phyloP scores from a whole-genome alignment of 1,140 invertebrate genomes.

The Alviniconcha marisindica region DNA sequence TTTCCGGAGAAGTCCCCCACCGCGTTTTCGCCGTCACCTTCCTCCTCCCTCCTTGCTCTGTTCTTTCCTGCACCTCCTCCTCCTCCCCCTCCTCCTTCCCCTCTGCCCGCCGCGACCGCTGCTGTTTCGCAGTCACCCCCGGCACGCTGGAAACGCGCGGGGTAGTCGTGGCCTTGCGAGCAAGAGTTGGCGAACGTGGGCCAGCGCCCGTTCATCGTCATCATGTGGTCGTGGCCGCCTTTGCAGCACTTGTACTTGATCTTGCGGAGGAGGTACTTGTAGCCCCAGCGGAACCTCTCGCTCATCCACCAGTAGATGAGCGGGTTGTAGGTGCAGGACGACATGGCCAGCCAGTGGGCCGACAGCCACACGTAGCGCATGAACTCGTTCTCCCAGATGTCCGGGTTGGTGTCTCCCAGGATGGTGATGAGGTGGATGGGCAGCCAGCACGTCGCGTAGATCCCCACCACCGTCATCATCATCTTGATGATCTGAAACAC shows the following conservation, averaged over 20 bases:
- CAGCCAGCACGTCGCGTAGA: slow-evolving; percentile 90
- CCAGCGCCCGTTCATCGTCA: slow-evolving; percentile 20
- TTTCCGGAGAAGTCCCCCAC: background rate
- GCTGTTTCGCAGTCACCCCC: background rate
- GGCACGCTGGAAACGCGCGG: background rate
- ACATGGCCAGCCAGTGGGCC: slow-evolving; percentile 90
- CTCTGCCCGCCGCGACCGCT: background rate
- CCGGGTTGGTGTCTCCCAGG: slow-evolving; percentile 66
- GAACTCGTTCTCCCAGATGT: slow-evolving; percentile 74
- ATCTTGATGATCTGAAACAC: slow-evolving; percentile 88
- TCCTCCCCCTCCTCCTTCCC: background rate
- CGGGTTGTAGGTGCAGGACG: slow-evolving; percentile 92
- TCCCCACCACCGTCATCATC: slow-evolving; percentile 91
- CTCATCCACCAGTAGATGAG: slow-evolving; percentile 96
- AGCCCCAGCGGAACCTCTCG: slow-evolving; percentile 82
- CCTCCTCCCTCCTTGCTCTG: background rate
- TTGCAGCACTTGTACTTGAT: slow-evolving; percentile 30
- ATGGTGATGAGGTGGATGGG: slow-evolving; percentile 84
- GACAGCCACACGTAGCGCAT: slow-evolving; percentile 56
- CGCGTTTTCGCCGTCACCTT: background rate
- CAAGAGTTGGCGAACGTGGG: background rate
- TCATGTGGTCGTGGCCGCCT: slow-evolving; percentile 5
- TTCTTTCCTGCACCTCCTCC: background rate
- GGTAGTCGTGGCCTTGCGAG: slow-evolving; percentile 8
- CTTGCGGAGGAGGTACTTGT: slow-evolving; percentile 50